These are phyloP conservation scores for Melitaea athalia DNA, from an alignment of 2,888 invertebrate genomes.

Conservation along the genomic window DNA sequence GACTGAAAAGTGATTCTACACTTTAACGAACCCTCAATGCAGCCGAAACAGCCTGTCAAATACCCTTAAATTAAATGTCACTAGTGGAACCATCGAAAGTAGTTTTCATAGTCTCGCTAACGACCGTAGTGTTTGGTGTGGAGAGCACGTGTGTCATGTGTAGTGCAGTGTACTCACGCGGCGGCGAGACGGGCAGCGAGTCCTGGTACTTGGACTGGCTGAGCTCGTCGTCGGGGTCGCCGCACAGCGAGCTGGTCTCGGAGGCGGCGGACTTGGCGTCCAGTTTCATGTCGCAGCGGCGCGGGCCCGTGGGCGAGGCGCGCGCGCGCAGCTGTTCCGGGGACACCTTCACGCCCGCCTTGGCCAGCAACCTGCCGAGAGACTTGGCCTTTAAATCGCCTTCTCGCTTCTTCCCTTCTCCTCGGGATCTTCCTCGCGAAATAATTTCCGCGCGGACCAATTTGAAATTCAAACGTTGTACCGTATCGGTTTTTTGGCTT, in stretches of 20 bases:
- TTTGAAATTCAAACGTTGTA: too few relatives aligned
- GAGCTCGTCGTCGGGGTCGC: conserved; percentile 92
- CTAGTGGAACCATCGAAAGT: too few relatives aligned
- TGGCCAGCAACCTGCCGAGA: conserved; percentile 86
- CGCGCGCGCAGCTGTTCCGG: conserved; percentile 91
- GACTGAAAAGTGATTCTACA: too few relatives aligned
- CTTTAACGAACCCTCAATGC: too few relatives aligned
- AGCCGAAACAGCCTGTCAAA: too few relatives aligned
- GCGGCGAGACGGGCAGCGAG: conserved; percentile 83
- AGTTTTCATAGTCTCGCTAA: background rate
- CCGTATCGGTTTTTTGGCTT: too few relatives aligned
- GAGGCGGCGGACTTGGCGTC: conserved; percentile 89
- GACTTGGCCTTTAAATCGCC: too few relatives aligned
- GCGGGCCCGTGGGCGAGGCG: conserved; percentile 92
- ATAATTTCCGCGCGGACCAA: too few relatives aligned
- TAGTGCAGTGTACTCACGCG: conserved; percentile 69
- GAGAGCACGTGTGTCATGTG: background rate
- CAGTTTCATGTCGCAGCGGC: conserved; percentile 88
- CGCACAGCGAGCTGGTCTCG: conserved; percentile 88
- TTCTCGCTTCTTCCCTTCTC: too few relatives aligned
- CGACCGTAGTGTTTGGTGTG: background rate
- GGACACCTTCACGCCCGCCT: conserved; percentile 93
- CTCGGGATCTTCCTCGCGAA: too few relatives aligned
- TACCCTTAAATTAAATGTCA: too few relatives aligned
- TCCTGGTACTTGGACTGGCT: conserved; percentile 84